phyloP scores from a whole-genome alignment of 2,888 invertebrate genomes.

The Galerucella nymphaeae region DNA sequence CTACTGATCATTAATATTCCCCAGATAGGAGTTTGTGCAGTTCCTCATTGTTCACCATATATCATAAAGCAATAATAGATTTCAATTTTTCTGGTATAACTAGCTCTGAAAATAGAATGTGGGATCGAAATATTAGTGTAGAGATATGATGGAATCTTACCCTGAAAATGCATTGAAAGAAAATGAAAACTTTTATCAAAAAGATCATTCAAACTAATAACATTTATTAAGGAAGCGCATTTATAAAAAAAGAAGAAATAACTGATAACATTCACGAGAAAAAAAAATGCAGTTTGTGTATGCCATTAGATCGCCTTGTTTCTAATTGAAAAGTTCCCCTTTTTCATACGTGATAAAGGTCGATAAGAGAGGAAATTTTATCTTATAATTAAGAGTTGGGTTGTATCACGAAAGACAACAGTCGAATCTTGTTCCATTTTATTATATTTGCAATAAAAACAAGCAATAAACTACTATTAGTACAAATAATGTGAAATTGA shows the following conservation, averaged over 20 bases:
- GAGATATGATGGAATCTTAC: background rate
- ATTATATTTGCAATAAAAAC: conserved; percentile 19
- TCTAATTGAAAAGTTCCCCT: conserved; percentile 49
- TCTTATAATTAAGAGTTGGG: conserved; percentile 30
- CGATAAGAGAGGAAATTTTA: conserved; percentile 20
- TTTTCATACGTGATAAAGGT: conserved; percentile 38
- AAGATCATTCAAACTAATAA: conserved; percentile 12
- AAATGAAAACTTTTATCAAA: background rate
- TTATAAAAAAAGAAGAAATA: conserved; percentile 38
- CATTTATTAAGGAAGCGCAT: background rate
- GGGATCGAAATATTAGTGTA: too few species aligned
- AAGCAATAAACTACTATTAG: conserved; percentile 9
- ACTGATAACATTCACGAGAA: conserved; percentile 37
- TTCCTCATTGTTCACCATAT: too few species aligned
- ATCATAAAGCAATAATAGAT: too few species aligned
- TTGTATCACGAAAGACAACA: conserved; percentile 28
- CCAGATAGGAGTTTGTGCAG: too few species aligned
- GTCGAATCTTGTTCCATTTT: conserved; percentile 17
- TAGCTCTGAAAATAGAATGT: too few species aligned
- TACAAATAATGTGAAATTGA: background rate
- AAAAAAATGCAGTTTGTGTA: conserved; percentile 48
- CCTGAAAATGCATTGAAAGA: background rate
- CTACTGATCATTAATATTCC: too few species aligned
- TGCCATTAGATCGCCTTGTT: conserved; percentile 51
- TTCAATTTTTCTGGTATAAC: too few species aligned